Evolutionary conservation across 2,888 invertebrate species (phyloP).

Genomic region (Cantharis rufa): DNA sequence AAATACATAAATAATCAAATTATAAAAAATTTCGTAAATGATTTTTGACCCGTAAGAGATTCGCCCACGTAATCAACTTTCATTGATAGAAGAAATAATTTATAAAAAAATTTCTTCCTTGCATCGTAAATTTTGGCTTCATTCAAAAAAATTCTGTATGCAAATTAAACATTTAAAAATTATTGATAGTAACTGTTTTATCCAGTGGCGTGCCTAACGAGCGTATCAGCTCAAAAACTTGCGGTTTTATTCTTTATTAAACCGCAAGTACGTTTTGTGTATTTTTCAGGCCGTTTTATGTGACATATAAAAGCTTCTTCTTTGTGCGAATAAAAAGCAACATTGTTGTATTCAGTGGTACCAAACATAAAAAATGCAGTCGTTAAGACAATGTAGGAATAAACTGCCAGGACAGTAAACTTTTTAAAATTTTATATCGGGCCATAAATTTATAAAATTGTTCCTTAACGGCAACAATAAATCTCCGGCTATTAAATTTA

Average conservation of each 20-base stretch:
- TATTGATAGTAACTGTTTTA: not conserved
- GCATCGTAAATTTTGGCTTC: not conserved
- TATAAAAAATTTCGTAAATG: not conserved
- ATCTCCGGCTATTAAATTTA: not conserved
- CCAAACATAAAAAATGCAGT: not conserved
- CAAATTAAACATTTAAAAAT: not conserved
- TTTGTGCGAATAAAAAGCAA: not conserved
- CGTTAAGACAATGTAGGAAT: not conserved
- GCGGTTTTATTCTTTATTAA: not conserved
- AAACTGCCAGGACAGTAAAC: not conserved
- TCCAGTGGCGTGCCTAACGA: not conserved
- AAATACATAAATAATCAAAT: not conserved
- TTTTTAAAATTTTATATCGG: not conserved
- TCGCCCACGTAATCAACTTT: not conserved
- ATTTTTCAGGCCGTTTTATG: not conserved
- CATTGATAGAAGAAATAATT: not conserved
- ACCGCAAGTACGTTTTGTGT: not conserved
- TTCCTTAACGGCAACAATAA: not conserved
- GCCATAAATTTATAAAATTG: not conserved
- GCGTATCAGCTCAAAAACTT: not conserved
- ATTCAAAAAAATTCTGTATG: not conserved
- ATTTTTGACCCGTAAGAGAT: not conserved
- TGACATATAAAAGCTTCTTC: not conserved
- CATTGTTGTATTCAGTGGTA: not conserved
- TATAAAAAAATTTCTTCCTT: not conserved